Percentiles rank a stretch among this genome's conserved stretches.
Evolutionary conservation across 2,113 vertebrate species (phyloP).

Genomic region (Aplodontia rufa): DNA sequence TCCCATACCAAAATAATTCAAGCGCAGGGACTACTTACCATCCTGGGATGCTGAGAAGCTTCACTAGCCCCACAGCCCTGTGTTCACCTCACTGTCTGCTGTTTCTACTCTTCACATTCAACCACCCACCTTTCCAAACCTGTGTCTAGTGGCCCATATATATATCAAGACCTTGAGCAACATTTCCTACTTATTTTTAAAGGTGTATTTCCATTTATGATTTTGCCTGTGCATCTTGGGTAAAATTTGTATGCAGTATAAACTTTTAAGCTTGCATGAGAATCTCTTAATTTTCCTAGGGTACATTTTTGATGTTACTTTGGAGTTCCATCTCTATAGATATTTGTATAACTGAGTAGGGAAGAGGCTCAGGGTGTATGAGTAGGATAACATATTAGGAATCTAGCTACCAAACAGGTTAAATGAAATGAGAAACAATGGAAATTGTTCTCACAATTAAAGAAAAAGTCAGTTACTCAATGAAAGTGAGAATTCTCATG

Average conservation of each 20-base stretch:
- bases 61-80: not conserved
- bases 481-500: not conserved
- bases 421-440: not conserved
- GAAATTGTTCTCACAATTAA: not conserved
- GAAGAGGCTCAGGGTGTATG: not conserved
- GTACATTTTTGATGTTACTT: not conserved
- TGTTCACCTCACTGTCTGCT: not conserved
- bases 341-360: not conserved
- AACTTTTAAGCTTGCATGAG: not conserved
- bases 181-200: not conserved
- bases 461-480: not conserved
- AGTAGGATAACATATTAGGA: not conserved
- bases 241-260: not conserved
- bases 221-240: not conserved
- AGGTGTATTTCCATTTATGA: not conserved
- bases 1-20: constrained; percentile 5
- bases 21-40: not conserved
- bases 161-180: not conserved
- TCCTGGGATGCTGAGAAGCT: not conserved
- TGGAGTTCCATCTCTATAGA: not conserved
- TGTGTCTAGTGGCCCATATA: not conserved
- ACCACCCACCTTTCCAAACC: not conserved
- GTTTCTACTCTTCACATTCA: not conserved
- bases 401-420: not conserved
- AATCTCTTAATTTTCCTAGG: constrained; percentile 2